Percentiles rank a stretch among this genome's conserved stretches.
These are phyloP conservation scores for Chelidonichthys spinosus DNA, from an alignment of 2,797 vertebrate species.

Conservation along the genomic window DNA sequence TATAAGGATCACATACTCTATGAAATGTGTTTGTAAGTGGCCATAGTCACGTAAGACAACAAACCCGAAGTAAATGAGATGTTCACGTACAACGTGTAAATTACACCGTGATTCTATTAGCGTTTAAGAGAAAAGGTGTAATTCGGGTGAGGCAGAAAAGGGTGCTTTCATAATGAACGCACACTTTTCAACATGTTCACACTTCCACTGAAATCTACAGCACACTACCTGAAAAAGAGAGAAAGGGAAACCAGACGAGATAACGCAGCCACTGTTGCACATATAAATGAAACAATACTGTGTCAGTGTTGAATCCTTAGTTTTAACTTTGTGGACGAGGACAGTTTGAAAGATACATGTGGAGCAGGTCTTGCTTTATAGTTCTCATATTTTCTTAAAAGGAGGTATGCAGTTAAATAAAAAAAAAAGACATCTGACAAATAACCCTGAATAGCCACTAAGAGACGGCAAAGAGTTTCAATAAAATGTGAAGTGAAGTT, in stretches of 20 bases:
- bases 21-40: not conserved
- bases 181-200: not conserved
- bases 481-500: not conserved
- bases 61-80: not conserved
- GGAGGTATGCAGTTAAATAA: not conserved
- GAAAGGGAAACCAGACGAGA: not conserved
- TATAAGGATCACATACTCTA: not conserved
- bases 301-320: not conserved
- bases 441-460: not conserved
- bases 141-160: not conserved
- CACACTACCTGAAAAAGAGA: not conserved
- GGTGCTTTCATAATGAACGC: not conserved
- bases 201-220: conserved; percentile 1
- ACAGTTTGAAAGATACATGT: not conserved
- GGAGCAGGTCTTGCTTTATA: not conserved
- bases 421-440: not conserved
- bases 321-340: conserved; percentile 18
- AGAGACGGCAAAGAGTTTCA: not conserved
- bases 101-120: not conserved
- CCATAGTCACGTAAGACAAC: no score
- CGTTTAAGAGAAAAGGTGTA: conserved; percentile 1
- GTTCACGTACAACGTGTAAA: conserved; percentile 1
- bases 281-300: conserved; percentile 11
- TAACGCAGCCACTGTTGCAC: not conserved
- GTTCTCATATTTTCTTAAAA: not conserved